Evolutionary conservation across 2,113 vertebrate species (phyloP).

Genomic region (Dicerorhinus sumatrensis): DNA sequence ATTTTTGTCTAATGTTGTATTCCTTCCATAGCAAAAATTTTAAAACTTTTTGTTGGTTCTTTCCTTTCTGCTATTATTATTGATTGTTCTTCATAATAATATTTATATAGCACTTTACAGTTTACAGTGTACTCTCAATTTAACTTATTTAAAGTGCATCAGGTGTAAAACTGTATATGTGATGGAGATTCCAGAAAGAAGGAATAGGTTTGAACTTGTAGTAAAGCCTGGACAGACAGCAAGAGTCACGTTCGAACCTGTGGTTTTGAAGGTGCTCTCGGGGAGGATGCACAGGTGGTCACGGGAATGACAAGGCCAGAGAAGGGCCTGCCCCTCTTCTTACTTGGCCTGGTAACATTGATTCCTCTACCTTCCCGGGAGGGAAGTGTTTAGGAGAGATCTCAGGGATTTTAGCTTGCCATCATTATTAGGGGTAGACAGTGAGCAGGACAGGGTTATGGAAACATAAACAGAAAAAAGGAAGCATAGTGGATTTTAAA

Average conservation of each 20-base stretch:
- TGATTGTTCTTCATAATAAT: not conserved
- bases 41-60: not conserved
- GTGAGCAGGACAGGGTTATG: not conserved
- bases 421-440: not conserved
- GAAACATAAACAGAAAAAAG: not conserved
- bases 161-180: not conserved
- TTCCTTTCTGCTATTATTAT: not conserved
- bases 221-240: not conserved
- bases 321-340: not conserved
- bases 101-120: slow-evolving; percentile 15
- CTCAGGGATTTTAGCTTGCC: not conserved
- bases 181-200: slow-evolving; percentile 7
- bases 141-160: not conserved
- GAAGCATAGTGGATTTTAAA: not conserved
- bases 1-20: not conserved
- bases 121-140: not conserved
- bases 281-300: not conserved
- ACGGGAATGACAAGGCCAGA: not conserved
- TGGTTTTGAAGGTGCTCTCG: not conserved
- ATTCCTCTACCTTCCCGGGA: not conserved
- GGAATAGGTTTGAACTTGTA: not conserved
- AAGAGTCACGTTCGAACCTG: not conserved
- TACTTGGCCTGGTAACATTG: not conserved
- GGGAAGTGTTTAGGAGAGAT: not conserved
- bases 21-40: not conserved